Conservation (phyloP, 2,113 vertebrate genomes). For the Microcebus jonahi region DNA sequence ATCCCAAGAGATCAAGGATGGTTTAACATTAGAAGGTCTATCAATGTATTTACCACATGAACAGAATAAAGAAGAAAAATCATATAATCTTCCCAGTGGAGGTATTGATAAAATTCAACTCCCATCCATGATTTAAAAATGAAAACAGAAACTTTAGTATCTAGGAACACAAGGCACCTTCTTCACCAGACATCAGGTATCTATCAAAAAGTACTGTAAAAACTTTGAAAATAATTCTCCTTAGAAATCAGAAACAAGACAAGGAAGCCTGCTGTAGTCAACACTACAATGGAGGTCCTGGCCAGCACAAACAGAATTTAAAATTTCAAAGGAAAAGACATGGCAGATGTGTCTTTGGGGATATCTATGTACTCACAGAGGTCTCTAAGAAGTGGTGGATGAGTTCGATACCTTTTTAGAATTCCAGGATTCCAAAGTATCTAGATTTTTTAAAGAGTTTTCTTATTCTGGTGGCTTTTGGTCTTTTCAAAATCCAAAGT, state of each 20-base stretch:
- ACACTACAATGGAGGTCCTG: background rate
- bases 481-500: background rate
- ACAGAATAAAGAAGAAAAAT: background rate
- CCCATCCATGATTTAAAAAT: background rate
- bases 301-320: background rate
- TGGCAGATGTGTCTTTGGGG: background rate
- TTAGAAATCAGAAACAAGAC: background rate
- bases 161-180: background rate
- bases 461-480: background rate
- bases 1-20: background rate
- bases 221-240: background rate
- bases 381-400: background rate
- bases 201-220: background rate
- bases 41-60: background rate
- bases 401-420: background rate
- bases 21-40: background rate
- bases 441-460: background rate
- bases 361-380: background rate
- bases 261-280: background rate
- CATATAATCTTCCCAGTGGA: background rate
- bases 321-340: slow-evolving; percentile 7
- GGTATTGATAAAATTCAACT: background rate
- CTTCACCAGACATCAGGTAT: background rate
- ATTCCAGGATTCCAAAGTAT: background rate
- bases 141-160: background rate